A percentile compares a stretch with the other conserved stretches of the same genome.
Evolutionary conservation across 2,888 invertebrate species (phyloP).

Genomic region (Lasioglossum vierecki): DNA sequence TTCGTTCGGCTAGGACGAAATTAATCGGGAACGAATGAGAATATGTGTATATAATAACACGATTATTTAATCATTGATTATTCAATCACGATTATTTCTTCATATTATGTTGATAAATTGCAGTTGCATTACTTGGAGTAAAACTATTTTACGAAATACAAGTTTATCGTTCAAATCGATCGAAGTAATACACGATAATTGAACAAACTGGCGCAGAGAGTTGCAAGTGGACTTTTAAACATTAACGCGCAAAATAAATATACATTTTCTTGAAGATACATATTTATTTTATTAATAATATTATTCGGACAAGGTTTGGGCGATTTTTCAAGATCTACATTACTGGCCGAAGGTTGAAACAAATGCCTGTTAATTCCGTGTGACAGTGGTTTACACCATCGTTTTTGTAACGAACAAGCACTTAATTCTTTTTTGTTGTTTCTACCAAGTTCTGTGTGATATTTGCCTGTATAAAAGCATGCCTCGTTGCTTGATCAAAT

Average conservation of each 20-base stretch:
- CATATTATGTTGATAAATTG: background rate
- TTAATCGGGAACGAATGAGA: background rate
- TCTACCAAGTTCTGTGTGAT: slow-evolving; percentile 11
- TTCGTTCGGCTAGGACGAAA: background rate
- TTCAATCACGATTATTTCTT: no score
- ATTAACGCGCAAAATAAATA: background rate
- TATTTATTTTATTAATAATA: no score
- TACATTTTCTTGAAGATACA: background rate
- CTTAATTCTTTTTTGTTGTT: slow-evolving; percentile 25
- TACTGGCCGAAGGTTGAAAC: slow-evolving; percentile 50
- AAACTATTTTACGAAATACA: background rate
- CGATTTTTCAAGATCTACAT: slow-evolving; percentile 31
- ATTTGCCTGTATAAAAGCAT: slow-evolving; percentile 58
- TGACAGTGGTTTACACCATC: slow-evolving; percentile 56
- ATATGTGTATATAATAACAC: background rate
- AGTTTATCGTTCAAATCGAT: background rate
- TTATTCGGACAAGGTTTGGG: slow-evolving; percentile 6
- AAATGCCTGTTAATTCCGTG: slow-evolving; percentile 48
- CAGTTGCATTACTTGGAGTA: background rate
- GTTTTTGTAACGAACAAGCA: slow-evolving; percentile 30
- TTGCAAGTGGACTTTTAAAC: background rate
- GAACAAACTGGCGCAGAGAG: background rate
- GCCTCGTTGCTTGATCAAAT: slow-evolving; percentile 80
- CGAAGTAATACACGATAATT: background rate
- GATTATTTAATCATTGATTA: background rate